A percentile compares a stretch with the other conserved stretches of the same genome.
Conservation (phyloP, 30 jellyfish, hydroid and myxozoan species). For the Pelagia noctiluca region DNA sequence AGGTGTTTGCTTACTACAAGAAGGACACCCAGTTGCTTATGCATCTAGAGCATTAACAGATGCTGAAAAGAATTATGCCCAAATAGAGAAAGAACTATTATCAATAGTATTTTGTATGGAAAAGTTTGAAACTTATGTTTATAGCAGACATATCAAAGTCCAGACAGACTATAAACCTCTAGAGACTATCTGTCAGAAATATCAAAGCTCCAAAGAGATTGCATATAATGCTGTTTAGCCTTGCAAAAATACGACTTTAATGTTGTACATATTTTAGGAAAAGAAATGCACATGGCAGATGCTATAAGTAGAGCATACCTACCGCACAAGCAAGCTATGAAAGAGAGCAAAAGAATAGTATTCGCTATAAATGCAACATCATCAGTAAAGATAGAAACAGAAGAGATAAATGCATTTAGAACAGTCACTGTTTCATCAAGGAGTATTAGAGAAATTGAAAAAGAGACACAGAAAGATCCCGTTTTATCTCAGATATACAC, state of each 20-base stretch:
- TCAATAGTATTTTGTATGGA: neutral
- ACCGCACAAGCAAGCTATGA: constrained; percentile 33
- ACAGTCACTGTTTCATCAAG: constrained; percentile 43
- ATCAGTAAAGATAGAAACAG: constrained; percentile 26
- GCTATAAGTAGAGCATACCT: constrained; percentile 37
- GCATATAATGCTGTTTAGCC: no score
- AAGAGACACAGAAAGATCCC: constrained; percentile 32
- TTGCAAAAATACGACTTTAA: no score
- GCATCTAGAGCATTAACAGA: constrained; percentile 44
- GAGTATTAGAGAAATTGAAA: constrained; percentile 23
- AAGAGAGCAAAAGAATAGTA: constrained; percentile 24
- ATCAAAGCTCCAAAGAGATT: no score
- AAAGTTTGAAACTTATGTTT: constrained; percentile 33
- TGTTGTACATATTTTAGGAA: no score
- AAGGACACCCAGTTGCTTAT: constrained; percentile 60
- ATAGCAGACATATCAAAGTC: constrained; percentile 21
- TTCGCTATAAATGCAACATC: constrained; percentile 6
- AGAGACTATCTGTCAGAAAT: constrained; percentile 42
- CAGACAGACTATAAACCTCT: constrained; percentile 57
- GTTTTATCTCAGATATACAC: constrained; percentile 19
- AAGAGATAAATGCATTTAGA: constrained; percentile 8
- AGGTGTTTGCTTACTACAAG: constrained; percentile 44
- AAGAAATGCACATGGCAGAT: constrained; percentile 19
- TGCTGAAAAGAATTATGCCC: constrained; percentile 44
- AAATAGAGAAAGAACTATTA: constrained; percentile 23